A percentile compares a stretch with the other conserved stretches of the same genome.
Conservation (phyloP, 2,888 invertebrate genomes). For the Mythimna loreyi region DNA sequence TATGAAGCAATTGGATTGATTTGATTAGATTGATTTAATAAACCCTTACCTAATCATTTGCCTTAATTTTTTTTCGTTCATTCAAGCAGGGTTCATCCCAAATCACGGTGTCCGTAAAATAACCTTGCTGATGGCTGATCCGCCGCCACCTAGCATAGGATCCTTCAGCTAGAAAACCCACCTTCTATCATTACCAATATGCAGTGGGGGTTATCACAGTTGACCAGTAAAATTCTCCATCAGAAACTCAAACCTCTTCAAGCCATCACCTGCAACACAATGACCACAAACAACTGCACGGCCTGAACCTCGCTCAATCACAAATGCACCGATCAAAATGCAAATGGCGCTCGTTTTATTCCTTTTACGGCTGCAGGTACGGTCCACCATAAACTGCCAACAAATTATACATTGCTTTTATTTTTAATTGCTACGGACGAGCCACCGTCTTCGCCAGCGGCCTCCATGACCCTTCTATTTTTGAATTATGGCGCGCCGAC, state of each 20-base stretch:
- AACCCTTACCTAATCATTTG: too few species aligned
- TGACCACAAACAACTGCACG: slow-evolving; percentile 46
- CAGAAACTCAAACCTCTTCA: slow-evolving; percentile 1
- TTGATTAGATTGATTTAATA: too few species aligned
- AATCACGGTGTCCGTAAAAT: too few species aligned
- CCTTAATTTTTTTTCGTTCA: too few species aligned
- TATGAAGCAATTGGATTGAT: too few species aligned
- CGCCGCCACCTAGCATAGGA: not conserved
- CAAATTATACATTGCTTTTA: slow-evolving; percentile 89
- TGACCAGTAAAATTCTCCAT: slow-evolving; percentile 15
- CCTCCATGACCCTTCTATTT: slow-evolving; percentile 82
- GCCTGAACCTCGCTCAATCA: slow-evolving; percentile 85
- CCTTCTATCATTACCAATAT: not conserved
- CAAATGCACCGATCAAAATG: slow-evolving; percentile 86
- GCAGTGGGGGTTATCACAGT: not conserved
- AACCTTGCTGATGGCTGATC: too few species aligned
- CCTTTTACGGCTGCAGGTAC: slow-evolving; percentile 79
- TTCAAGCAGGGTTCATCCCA: too few species aligned
- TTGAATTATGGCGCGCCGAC: slow-evolving; percentile 87
- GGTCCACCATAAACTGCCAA: slow-evolving; percentile 85
- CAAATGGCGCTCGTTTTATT: slow-evolving; percentile 77
- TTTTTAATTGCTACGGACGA: slow-evolving; percentile 88
- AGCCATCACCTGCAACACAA: slow-evolving; percentile 33
- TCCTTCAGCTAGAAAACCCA: not conserved
- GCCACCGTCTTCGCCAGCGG: slow-evolving; percentile 88